These are phyloP conservation scores for Parnassius smintheus DNA, from an alignment of 2,888 invertebrate species.

Conservation along the genomic window DNA sequence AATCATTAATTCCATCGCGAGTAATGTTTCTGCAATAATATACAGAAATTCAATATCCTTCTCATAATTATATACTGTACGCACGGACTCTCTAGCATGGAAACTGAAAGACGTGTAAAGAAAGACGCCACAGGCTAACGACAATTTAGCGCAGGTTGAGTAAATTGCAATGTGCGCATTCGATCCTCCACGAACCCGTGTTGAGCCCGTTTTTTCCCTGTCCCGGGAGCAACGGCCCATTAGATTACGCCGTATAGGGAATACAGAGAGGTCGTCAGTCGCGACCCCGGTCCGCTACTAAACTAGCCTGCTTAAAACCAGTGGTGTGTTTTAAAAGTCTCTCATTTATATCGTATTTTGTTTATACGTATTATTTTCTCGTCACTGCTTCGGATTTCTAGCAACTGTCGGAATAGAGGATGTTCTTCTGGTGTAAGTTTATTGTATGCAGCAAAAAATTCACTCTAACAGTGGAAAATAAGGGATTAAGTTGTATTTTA, in stretches of 20 bases:
- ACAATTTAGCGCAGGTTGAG: conserved; percentile 8
- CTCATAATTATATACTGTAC: conserved; percentile 10
- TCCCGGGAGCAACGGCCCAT: conserved; percentile 19
- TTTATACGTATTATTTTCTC: neutral
- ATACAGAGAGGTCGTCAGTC: conserved; percentile 13
- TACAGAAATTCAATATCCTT: conserved; percentile 19
- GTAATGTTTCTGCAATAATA: conserved; percentile 6
- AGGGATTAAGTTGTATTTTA: too few species aligned
- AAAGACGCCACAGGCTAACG: conserved; percentile 20
- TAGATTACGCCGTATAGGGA: conserved; percentile 21
- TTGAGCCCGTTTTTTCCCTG: conserved; percentile 7
- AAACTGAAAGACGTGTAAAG: conserved; percentile 7
- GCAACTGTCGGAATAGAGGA: too few species aligned
- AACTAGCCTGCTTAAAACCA: neutral
- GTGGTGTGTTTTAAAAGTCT: neutral
- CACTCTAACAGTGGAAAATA: too few species aligned
- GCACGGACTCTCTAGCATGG: neutral
- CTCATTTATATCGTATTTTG: neutral
- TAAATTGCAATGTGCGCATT: conserved; percentile 14
- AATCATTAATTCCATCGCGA: neutral
- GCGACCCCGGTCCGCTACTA: conserved; percentile 12
- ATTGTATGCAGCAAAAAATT: too few species aligned
- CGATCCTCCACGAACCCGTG: conserved; percentile 15
- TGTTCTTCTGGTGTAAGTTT: neutral
- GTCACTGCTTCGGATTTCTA: too few species aligned